Percentiles rank a stretch among this genome's conserved stretches.
Evolutionary conservation across 2,113 vertebrate species (phyloP).

Genomic region (Colinus virginianus): DNA sequence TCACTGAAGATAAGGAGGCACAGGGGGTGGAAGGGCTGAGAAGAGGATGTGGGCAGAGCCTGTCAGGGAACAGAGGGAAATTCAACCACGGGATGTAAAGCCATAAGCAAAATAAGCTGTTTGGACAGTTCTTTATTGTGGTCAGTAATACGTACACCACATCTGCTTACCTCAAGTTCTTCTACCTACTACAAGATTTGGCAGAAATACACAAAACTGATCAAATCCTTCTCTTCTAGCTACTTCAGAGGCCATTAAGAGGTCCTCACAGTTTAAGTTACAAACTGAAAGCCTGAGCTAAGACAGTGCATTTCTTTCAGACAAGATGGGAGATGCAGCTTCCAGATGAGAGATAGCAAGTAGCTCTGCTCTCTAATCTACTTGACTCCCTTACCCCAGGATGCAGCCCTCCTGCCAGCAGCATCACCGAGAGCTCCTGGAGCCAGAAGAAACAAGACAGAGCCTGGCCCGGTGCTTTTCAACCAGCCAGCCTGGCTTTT

Average conservation of each 20-base stretch:
- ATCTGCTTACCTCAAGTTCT: background rate
- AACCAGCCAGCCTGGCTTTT: background rate
- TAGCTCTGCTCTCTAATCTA: slow-evolving; percentile 3
- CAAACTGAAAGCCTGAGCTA: background rate
- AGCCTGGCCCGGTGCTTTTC: background rate
- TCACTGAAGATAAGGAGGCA: background rate
- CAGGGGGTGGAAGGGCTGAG: background rate
- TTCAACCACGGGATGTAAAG: background rate
- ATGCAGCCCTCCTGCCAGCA: background rate
- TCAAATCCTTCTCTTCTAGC: background rate
- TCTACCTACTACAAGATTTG: background rate
- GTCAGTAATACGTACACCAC: background rate
- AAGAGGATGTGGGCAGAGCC: background rate
- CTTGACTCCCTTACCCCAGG: background rate
- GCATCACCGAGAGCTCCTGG: background rate
- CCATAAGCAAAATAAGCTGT: background rate
- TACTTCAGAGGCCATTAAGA: slow-evolving; percentile 20
- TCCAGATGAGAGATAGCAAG: slow-evolving; percentile 15
- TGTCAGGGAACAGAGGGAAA: slow-evolving; percentile 5
- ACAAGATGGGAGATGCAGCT: background rate
- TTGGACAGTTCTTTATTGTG: background rate
- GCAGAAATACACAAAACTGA: background rate
- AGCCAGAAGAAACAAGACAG: background rate
- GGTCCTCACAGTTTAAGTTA: background rate
- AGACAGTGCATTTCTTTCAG: background rate